Evolutionary conservation across 64 coral and sea anemone species (phyloP).

Genomic region (Dendrophyllia cribrosa): DNA sequence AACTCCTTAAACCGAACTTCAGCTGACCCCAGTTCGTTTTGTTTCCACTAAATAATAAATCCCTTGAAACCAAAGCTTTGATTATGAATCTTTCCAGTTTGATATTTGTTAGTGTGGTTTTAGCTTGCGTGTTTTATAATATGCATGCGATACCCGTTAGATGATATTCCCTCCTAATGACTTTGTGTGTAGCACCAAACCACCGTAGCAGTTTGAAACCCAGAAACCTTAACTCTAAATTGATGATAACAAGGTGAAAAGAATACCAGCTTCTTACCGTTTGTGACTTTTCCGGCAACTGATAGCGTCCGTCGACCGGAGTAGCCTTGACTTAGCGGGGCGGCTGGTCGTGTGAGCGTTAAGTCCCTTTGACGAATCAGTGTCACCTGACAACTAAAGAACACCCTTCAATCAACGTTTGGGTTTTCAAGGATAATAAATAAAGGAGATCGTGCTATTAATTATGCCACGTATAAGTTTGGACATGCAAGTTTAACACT

Average conservation of each 20-base stretch:
- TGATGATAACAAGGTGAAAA: constrained; percentile 51
- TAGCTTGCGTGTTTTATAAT: constrained; percentile 18
- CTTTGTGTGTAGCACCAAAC: background rate
- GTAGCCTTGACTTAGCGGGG: constrained; percentile 34
- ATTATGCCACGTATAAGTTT: constrained; percentile 41
- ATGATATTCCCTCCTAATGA: constrained; percentile 5
- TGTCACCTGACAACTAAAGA: constrained; percentile 50
- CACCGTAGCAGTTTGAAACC: background rate
- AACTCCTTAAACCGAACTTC: background rate
- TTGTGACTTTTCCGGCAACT: constrained; percentile 37
- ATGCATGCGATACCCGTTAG: constrained; percentile 12
- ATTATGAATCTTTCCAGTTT: background rate
- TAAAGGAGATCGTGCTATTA: constrained; percentile 29
- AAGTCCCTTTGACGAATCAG: constrained; percentile 31
- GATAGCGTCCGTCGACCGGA: constrained; percentile 28
- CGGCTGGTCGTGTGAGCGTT: constrained; percentile 28
- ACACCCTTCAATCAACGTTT: constrained; percentile 59
- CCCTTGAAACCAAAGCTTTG: background rate
- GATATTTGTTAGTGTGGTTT: background rate
- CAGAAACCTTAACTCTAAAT: constrained; percentile 21
- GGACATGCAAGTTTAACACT: background rate
- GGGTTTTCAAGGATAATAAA: constrained; percentile 36
- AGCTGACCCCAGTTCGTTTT: background rate
- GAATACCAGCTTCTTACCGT: constrained; percentile 53
- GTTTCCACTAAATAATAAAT: background rate